Base-by-base conservation (phyloP, 2,888 invertebrate species). In the Idaea straminata region DNA sequence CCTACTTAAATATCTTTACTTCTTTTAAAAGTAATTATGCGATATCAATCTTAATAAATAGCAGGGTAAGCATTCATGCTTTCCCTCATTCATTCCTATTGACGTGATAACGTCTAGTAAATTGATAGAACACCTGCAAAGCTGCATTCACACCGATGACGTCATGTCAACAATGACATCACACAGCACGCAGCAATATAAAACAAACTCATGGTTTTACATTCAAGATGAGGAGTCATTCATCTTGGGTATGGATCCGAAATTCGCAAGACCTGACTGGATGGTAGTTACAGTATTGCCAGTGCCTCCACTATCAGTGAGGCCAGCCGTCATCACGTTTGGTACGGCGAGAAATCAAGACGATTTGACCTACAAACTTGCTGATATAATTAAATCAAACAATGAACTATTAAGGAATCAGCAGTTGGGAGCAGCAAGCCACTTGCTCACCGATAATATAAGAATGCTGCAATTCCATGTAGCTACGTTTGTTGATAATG, bases 401-500 rank as follows among this genome's bases (percentile, higher is more conserved):
- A 99, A 99, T 87, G 99, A 99, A 85, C 88, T 99, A 67, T 95
- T 96, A 81, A 95, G 98, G 75, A 99, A 99, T 87, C 99, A 99
- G 88, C 96, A 97, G 73, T 96, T 97, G 35, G 99, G 99, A 47
- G 99, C 98, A 5, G 99, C 99, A 0, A 98, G 99, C 25, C 99
- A 99, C 85, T 98, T 99, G 2, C 96, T 99, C 57, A 95, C 96
- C 35, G 99, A 99, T 87, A 99, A 99, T 85, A 97, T 98, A 5
- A 98, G 98, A 88, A 97, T 99, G 96, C 88, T 99, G 71, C 99
- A 99, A 87, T 99, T 98, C 83, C 99, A 99, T 86, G 99, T 99
- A 2, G 99, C 99, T 0, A 99, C 99, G 3, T 94, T 99, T 73
- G 97, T 98, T 2, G 99, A 99, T 83, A 99, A 99, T 89, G 99